A percentile compares a stretch with the other conserved stretches of the same genome.
These are phyloP conservation scores for Caenorhabditis sp. DNA, from an alignment of 2,888 invertebrate genomes.

Conservation along the genomic window DNA sequence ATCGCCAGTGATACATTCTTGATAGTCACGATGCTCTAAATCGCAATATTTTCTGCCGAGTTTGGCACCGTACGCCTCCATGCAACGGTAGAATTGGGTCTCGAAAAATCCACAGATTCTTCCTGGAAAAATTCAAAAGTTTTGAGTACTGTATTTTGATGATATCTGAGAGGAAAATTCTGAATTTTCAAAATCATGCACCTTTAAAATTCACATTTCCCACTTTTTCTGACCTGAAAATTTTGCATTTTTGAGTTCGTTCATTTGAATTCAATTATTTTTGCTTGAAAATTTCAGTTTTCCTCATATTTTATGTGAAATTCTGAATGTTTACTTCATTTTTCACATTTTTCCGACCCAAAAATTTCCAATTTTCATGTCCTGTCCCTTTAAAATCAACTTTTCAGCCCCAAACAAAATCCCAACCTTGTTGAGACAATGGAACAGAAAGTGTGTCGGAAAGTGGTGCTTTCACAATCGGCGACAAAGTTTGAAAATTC, in stretches of 20 bases:
- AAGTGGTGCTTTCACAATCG: conserved; percentile 56
- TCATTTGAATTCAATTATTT: neutral
- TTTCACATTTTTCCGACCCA: too few species aligned
- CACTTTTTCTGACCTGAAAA: too few species aligned
- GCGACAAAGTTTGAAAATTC: conserved; percentile 50
- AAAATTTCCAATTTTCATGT: neutral
- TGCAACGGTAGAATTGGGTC: conserved; percentile 65
- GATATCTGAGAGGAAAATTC: too few species aligned
- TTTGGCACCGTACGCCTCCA: conserved; percentile 69
- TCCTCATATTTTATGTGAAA: too few species aligned
- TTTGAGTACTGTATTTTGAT: neutral
- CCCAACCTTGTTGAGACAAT: conserved; percentile 55
- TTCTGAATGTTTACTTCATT: too few species aligned
- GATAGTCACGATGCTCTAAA: conserved; percentile 67
- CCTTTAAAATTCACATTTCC: too few species aligned
- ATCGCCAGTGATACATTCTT: conserved; percentile 63
- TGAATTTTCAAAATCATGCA: too few species aligned
- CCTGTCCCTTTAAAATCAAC: neutral
- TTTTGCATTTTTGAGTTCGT: neutral
- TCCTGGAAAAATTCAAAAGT: conserved; percentile 1
- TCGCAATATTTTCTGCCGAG: conserved; percentile 69
- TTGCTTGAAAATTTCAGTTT: too few species aligned
- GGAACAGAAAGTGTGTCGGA: conserved; percentile 57
- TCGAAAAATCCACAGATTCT: conserved; percentile 68
- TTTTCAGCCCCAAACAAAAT: neutral